phyloP scores from a whole-genome alignment of 2,113 vertebrate species.

The Tachuris rubrigastra region DNA sequence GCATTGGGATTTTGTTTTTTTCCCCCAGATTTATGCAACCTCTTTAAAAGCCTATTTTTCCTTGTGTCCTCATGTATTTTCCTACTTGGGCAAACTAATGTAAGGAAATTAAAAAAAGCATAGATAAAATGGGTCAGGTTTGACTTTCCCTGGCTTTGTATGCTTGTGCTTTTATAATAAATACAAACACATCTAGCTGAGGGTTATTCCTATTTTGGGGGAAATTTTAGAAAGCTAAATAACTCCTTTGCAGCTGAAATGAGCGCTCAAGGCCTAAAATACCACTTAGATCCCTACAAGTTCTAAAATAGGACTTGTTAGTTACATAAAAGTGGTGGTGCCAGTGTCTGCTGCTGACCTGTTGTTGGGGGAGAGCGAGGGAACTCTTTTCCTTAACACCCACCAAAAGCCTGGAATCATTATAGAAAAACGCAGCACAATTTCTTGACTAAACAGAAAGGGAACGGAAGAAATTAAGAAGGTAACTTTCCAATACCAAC shows the following conservation, averaged over 20 bases:
- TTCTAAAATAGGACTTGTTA: background rate
- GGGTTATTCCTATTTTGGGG: background rate
- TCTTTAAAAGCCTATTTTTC: background rate
- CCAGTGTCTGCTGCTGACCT: background rate
- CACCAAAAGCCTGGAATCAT: background rate
- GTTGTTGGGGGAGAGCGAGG: background rate
- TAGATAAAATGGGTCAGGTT: background rate
- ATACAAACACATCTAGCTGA: background rate
- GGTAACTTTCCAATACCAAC: conserved; percentile 29
- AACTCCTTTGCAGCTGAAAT: background rate
- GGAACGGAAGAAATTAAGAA: background rate
- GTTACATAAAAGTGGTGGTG: background rate
- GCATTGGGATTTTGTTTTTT: background rate
- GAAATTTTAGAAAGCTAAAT: background rate
- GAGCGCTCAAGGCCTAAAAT: background rate
- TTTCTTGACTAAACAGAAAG: conserved; percentile 4
- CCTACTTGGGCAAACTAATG: background rate
- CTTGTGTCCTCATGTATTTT: background rate
- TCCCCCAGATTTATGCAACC: background rate
- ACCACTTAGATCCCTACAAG: background rate
- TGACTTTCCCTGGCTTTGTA: background rate
- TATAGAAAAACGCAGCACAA: background rate
- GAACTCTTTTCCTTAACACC: background rate
- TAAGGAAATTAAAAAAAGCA: background rate
- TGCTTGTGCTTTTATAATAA: background rate